Percentiles rank a stretch among this genome's conserved stretches.
These are phyloP conservation scores for Naja naja DNA, from an alignment of 2,113 vertebrate genomes.

Conservation along the genomic window DNA sequence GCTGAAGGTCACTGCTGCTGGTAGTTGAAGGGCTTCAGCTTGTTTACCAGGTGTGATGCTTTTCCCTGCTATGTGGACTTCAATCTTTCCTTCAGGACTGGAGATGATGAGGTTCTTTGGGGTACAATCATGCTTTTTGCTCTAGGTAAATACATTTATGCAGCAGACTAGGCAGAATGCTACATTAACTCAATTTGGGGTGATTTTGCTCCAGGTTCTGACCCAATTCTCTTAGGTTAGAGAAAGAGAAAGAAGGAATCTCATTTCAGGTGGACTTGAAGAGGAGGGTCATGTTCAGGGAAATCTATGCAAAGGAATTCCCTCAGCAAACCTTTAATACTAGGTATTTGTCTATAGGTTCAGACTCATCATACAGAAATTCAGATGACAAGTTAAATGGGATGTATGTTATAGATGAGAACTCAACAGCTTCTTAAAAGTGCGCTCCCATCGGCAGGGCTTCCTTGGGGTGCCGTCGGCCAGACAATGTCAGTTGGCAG, in stretches of 20 bases:
- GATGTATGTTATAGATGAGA: not conserved
- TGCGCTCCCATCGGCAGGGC: too few relatives aligned
- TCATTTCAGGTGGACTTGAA: not conserved
- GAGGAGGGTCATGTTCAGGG: not conserved
- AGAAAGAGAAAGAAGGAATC: not conserved
- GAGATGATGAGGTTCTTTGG: not conserved
- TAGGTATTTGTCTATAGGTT: not conserved
- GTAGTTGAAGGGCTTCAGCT: not conserved
- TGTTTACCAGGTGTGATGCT: not conserved
- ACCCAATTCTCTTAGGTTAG: not conserved
- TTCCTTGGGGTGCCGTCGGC: too few relatives aligned
- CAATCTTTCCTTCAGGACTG: not conserved
- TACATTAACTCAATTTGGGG: not conserved
- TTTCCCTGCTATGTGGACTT: not conserved
- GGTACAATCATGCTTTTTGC: not conserved
- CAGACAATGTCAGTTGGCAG: too few relatives aligned
- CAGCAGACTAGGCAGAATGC: not conserved
- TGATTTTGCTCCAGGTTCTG: not conserved
- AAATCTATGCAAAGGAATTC: not conserved
- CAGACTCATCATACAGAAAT: not conserved
- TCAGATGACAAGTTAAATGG: not conserved
- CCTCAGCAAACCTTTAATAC: not conserved
- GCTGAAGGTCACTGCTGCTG: not conserved
- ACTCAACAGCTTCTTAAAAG: not conserved
- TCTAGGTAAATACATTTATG: not conserved